Evolutionary conservation across 2,797 vertebrate species (phyloP).

Genomic region (Uromys caudimaculatus): DNA sequence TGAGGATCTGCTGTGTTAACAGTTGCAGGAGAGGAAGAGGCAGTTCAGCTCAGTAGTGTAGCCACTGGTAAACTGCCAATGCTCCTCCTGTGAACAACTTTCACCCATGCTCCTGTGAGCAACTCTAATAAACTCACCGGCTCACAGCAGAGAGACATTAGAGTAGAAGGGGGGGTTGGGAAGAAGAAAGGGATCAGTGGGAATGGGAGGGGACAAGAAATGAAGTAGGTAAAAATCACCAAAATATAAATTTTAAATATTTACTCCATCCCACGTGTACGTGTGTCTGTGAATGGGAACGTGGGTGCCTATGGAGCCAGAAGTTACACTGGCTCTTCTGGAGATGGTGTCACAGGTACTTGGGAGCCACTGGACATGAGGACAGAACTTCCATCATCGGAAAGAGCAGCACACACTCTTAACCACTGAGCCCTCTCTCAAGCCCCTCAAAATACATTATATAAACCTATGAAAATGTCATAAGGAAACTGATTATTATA

Average conservation of each 20-base stretch:
- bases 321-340: background rate
- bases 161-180: background rate
- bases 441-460: background rate
- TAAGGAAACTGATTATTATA: background rate
- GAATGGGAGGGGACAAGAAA: background rate
- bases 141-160: background rate
- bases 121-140: too few species aligned
- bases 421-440: background rate
- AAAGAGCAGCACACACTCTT: background rate
- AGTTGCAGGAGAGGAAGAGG: background rate
- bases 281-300: background rate
- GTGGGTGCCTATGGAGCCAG: too few species aligned
- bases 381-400: background rate
- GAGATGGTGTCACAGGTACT: background rate
- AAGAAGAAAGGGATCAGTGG: background rate
- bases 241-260: background rate
- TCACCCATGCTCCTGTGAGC: background rate
- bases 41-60: background rate
- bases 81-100: background rate
- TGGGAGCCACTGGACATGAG: background rate
- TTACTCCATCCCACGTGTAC: too few species aligned
- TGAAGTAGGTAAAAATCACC: background rate
- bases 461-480: background rate
- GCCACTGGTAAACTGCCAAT: background rate
- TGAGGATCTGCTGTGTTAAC: background rate